phyloP scores from a whole-genome alignment of 2,888 invertebrate genomes.

The Drosophila recens region DNA sequence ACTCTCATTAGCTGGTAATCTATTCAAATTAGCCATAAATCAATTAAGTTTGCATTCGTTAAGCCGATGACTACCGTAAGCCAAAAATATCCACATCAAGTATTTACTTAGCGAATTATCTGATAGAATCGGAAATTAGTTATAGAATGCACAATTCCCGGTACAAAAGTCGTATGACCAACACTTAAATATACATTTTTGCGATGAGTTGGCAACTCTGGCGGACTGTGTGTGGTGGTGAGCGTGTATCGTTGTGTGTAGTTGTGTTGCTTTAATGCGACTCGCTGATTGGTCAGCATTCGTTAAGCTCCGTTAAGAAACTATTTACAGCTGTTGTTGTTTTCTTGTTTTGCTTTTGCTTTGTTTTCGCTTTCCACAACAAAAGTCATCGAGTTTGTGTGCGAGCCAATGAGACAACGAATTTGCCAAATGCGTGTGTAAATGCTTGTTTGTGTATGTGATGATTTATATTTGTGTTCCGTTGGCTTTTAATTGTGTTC shows the following conservation, averaged over 20 bases:
- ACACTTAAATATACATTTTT: slow-evolving; percentile 27
- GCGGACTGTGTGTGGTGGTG: slow-evolving; percentile 11
- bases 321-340: slow-evolving; percentile 64
- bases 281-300: slow-evolving; percentile 64
- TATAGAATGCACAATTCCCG: slow-evolving; percentile 19
- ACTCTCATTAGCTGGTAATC: slow-evolving; percentile 68
- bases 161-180: slow-evolving; percentile 17
- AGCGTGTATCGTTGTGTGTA: slow-evolving; percentile 17
- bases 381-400: slow-evolving; percentile 44
- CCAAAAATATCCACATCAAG: slow-evolving; percentile 15
- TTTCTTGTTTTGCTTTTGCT: slow-evolving; percentile 44
- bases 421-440: slow-evolving; percentile 24
- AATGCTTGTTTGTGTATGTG: slow-evolving; percentile 11
- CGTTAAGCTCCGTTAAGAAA: slow-evolving; percentile 66
- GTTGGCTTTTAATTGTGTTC: slow-evolving; percentile 47
- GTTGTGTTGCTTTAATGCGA: slow-evolving; percentile 35
- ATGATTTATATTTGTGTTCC: slow-evolving; percentile 21
- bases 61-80: slow-evolving; percentile 41
- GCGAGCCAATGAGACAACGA: slow-evolving; percentile 56
- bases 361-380: slow-evolving; percentile 55
- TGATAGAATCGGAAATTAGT: slow-evolving; percentile 48
- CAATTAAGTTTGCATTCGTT: slow-evolving; percentile 56
- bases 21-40: slow-evolving; percentile 74
- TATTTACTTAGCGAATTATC: slow-evolving; percentile 16
- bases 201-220: slow-evolving; percentile 67